These are phyloP conservation scores for Bibio marci DNA, from an alignment of 2,888 invertebrate genomes.

Conservation along the genomic window DNA sequence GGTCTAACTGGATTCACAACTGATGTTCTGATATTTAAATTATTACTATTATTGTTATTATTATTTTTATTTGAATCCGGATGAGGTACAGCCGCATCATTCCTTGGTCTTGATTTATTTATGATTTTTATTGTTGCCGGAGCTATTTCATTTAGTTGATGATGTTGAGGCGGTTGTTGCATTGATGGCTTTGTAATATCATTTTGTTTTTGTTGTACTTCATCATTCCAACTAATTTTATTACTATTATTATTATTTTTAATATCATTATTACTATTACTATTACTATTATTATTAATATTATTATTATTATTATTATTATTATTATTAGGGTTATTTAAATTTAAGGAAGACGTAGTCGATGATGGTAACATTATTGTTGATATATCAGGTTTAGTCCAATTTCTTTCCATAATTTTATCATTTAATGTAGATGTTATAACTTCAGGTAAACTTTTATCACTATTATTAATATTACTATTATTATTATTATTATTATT, in stretches of 20 bases:
- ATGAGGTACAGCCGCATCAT: conserved; percentile 36
- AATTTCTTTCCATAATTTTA: conserved; percentile 5
- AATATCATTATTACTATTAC: not conserved
- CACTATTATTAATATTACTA: not conserved
- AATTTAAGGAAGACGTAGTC: conserved; percentile 1
- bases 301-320: conserved; percentile 7
- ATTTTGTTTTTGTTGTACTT: too few species aligned
- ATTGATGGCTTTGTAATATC: too few species aligned
- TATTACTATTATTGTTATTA: conserved; percentile 27
- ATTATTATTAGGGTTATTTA: conserved; percentile 7
- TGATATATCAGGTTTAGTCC: conserved; percentile 8
- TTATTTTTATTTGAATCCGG: conserved; percentile 36
- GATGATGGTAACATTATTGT: conserved; percentile 2
- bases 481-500: too few species aligned
- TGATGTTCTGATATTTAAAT: conserved; percentile 11
- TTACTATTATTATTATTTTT: too few species aligned
- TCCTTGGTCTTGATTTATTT: conserved; percentile 16
- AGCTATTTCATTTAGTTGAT: conserved; percentile 13
- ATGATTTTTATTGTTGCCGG: conserved; percentile 1
- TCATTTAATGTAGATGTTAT: conserved; percentile 11
- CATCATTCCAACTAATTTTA: too few species aligned
- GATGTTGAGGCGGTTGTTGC: not conserved
- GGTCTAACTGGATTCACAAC: conserved; percentile 53
- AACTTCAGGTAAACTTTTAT: conserved; percentile 13
- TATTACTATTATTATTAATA: conserved; percentile 8